These are phyloP conservation scores for Lasioglossum calceatum DNA, from an alignment of 2,888 invertebrate species.

Conservation along the genomic window DNA sequence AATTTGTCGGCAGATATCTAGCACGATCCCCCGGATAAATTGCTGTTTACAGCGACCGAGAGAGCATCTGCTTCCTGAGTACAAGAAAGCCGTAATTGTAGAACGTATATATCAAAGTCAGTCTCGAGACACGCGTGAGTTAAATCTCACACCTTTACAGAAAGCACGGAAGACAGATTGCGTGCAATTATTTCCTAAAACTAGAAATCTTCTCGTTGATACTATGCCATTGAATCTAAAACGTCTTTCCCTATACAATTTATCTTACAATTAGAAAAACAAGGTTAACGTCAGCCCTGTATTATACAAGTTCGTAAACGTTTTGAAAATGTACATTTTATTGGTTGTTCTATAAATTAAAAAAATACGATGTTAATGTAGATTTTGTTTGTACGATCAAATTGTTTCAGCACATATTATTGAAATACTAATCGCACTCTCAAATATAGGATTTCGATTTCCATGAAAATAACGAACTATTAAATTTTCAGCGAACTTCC, in stretches of 20 bases:
- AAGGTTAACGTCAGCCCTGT: neutral
- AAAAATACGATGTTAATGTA: too few relatives aligned
- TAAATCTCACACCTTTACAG: constrained; percentile 45
- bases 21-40: constrained; percentile 9
- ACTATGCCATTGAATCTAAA: neutral
- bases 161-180: constrained; percentile 39
- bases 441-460: too few relatives aligned
- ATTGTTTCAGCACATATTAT: too few relatives aligned
- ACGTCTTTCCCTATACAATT: neutral
- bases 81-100: constrained; percentile 61
- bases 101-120: constrained; percentile 61
- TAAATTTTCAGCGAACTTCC: too few relatives aligned
- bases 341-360: too few relatives aligned
- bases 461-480: too few relatives aligned
- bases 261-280: neutral
- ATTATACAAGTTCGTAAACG: neutral
- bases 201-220: constrained; percentile 20
- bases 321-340: neutral
- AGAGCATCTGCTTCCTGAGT: constrained; percentile 57
- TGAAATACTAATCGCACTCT: too few relatives aligned
- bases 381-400: too few relatives aligned
- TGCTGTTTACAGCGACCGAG: constrained; percentile 22
- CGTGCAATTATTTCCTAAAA: constrained; percentile 14
- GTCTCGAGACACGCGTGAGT: constrained; percentile 23
- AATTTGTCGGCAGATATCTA: constrained; percentile 6